A percentile compares a stretch with the other conserved stretches of the same genome.
These are phyloP conservation scores for Drosophila obscura DNA, from an alignment of 1,140 invertebrate genomes.

Conservation along the genomic window DNA sequence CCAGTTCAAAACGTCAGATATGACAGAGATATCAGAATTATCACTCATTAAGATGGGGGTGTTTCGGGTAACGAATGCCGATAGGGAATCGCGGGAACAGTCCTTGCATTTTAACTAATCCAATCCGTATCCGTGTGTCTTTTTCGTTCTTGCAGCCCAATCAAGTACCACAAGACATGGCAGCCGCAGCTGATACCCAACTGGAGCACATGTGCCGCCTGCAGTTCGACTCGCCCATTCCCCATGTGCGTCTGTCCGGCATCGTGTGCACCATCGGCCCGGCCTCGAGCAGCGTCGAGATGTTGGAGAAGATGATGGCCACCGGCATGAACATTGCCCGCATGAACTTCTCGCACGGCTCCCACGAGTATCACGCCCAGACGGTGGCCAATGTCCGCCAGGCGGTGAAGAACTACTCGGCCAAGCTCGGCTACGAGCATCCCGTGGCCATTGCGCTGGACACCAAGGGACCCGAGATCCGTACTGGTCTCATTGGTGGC, in stretches of 20 bases:
- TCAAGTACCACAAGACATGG: conserved; percentile 86
- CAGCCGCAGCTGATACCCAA: conserved; percentile 87
- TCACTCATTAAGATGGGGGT: no score
- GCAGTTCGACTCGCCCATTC: conserved; percentile 94
- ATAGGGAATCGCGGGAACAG: no score
- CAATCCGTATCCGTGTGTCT: background rate
- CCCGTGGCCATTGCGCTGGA: conserved; percentile 98
- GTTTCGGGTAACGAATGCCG: no score
- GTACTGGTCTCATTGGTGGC: conserved; percentile 96
- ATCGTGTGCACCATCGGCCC: conserved; percentile 99
- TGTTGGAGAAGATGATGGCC: conserved; percentile 97
- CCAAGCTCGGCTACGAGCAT: conserved; percentile 89
- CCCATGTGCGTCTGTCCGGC: conserved; percentile 94
- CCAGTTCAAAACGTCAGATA: no score
- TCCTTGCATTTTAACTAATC: background rate
- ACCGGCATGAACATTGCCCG: conserved; percentile 99
- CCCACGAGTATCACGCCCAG: conserved; percentile 96
- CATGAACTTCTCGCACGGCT: conserved; percentile 99
- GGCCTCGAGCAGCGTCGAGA: conserved; percentile 92
- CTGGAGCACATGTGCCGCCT: conserved; percentile 97
- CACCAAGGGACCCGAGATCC: conserved; percentile 98
- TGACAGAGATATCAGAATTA: no score
- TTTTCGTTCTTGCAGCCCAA: conserved; percentile 46
- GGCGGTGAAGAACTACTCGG: conserved; percentile 92
- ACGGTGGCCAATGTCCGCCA: conserved; percentile 95